phyloP scores from a whole-genome alignment of 2,888 invertebrate genomes.

The Macropis europaea region DNA sequence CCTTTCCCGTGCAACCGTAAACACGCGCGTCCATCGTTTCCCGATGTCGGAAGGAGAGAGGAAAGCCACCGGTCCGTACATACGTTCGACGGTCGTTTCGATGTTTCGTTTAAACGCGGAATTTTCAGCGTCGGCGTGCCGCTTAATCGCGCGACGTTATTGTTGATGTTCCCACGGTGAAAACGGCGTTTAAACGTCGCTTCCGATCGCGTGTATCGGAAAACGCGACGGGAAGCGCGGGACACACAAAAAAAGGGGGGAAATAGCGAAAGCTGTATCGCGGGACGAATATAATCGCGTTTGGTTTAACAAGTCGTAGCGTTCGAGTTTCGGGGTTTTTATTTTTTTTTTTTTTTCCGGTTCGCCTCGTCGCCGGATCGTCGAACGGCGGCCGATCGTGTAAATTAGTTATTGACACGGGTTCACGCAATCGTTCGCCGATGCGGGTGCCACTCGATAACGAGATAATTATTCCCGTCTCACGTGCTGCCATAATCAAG shows the following conservation, averaged over 20 bases:
- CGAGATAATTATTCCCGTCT: slow-evolving; percentile 55
- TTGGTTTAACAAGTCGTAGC: slow-evolving; percentile 19
- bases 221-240: not conserved
- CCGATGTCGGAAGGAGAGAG: too few relatives aligned
- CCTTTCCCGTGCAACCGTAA: too few relatives aligned
- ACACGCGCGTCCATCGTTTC: too few relatives aligned
- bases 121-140: slow-evolving; percentile 18
- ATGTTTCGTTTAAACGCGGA: not conserved
- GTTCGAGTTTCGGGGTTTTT: not conserved
- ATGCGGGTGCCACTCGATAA: slow-evolving; percentile 46
- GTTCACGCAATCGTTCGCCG: slow-evolving; percentile 8
- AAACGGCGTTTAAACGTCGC: slow-evolving; percentile 25
- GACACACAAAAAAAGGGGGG: not conserved
- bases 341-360: not conserved
- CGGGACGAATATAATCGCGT: slow-evolving; percentile 32
- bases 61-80: too few relatives aligned
- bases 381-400: not conserved
- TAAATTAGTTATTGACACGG: too few relatives aligned
- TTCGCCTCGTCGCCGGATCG: not conserved
- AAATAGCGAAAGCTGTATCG: slow-evolving; percentile 25
- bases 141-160: slow-evolving; percentile 13
- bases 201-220: slow-evolving; percentile 20
- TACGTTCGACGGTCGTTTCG: too few relatives aligned
- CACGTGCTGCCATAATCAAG: slow-evolving; percentile 40
- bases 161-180: slow-evolving; percentile 2